These are phyloP conservation scores for Octopus bimaculoides DNA, from an alignment of 1,140 invertebrate species.

Conservation along the genomic window DNA sequence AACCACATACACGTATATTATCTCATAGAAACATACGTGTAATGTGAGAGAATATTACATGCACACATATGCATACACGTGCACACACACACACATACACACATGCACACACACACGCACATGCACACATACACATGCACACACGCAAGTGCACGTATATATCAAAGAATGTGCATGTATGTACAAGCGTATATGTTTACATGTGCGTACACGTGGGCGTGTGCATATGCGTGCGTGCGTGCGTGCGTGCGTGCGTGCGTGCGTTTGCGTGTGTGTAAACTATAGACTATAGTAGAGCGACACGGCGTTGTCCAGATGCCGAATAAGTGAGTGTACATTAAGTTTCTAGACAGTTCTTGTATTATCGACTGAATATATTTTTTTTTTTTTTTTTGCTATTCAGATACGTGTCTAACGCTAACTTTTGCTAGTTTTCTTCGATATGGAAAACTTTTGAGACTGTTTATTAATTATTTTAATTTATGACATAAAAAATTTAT, in stretches of 20 bases:
- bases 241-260: neutral
- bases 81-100: neutral
- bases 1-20: too few relatives aligned
- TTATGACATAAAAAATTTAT: too few relatives aligned
- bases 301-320: too few relatives aligned
- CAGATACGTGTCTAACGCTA: too few relatives aligned
- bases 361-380: too few relatives aligned
- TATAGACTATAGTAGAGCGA: too few relatives aligned
- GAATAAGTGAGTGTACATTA: too few relatives aligned
- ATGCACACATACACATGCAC: neutral
- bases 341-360: too few relatives aligned
- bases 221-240: neutral
- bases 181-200: neutral
- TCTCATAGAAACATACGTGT: neutral
- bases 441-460: too few relatives aligned
- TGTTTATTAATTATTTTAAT: too few relatives aligned
- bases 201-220: neutral
- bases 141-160: neutral
- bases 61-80: neutral
- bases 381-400: too few relatives aligned
- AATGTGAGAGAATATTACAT: neutral
- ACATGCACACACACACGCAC: neutral
- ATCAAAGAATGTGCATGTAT: neutral
- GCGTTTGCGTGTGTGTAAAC: neutral
- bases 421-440: too few relatives aligned